phyloP scores from a whole-genome alignment of 2,797 vertebrate species.

The Champsocephalus gunnari region DNA sequence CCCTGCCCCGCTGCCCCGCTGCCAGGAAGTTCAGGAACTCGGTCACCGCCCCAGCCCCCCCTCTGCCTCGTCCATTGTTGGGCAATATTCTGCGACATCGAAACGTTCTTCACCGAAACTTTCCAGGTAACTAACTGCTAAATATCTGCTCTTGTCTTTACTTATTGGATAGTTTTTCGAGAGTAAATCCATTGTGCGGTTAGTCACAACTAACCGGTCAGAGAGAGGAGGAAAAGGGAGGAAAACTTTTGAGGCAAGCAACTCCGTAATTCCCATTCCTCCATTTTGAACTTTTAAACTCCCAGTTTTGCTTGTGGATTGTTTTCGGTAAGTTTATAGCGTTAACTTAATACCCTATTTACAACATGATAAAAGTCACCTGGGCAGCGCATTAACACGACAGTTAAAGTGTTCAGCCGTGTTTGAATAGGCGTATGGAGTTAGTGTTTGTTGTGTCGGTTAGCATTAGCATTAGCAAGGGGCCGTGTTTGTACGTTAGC shows the following conservation, averaged over 20 bases:
- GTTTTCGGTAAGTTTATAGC: constrained; percentile 69
- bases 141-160: not conserved
- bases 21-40: constrained; percentile 77
- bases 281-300: constrained; percentile 88
- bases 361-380: not conserved
- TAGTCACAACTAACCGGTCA: not conserved
- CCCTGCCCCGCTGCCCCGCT: constrained; percentile 50
- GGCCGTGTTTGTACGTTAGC: constrained; percentile 36
- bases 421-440: not conserved
- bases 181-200: not conserved
- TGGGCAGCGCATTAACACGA: rapidly evolving
- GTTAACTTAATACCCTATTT: no score
- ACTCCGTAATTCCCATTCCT: constrained; percentile 78
- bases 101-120: constrained; percentile 73
- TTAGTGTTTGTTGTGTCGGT: constrained; percentile 49
- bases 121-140: constrained; percentile 17
- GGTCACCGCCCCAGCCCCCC: constrained; percentile 73
- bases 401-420: not conserved
- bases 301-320: constrained; percentile 47
- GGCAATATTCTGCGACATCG: constrained; percentile 66
- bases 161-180: not conserved
- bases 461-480: constrained; percentile 75
- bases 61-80: constrained; percentile 74
- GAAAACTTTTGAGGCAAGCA: constrained; percentile 76
- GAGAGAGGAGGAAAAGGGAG: constrained; percentile 39